phyloP scores from a whole-genome alignment of 2,888 invertebrate genomes.

The Tipula unca region DNA sequence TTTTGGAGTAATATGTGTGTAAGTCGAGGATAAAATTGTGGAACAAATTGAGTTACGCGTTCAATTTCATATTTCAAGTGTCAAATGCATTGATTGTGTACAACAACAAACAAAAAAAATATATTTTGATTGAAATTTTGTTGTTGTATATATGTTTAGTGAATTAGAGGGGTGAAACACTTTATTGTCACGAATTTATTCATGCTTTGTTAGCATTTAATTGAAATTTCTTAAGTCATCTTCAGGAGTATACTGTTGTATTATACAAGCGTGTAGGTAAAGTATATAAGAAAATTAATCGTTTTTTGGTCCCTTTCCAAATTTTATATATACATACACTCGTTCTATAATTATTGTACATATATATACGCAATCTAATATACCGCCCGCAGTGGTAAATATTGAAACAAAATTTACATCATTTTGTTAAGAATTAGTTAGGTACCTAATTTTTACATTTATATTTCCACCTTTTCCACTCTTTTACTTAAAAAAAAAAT shows the following conservation, averaged over 20 bases:
- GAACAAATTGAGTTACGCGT: neutral
- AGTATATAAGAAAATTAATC: neutral
- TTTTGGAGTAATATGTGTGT: neutral
- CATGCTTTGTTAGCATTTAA: neutral
- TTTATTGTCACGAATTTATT: neutral
- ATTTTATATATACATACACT: neutral
- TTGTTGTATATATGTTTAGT: neutral
- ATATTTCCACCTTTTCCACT: neutral
- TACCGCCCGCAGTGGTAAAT: neutral
- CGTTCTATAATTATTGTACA: neutral
- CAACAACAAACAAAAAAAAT: neutral
- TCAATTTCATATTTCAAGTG: constrained; percentile 8
- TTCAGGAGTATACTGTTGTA: neutral
- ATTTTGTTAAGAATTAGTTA: neutral
- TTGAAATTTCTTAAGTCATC: neutral
- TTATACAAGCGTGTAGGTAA: neutral
- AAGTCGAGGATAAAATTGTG: neutral
- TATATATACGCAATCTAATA: neutral
- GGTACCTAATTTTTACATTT: neutral
- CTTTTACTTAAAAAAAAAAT: neutral
- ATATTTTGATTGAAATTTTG: neutral
- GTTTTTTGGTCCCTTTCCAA: neutral
- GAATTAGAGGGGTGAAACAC: neutral
- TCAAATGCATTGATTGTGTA: neutral
- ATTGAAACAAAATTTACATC: neutral